A percentile compares a stretch with the other conserved stretches of the same genome.
These are phyloP conservation scores for Laspeyria flexula DNA, from an alignment of 2,888 invertebrate species.

Conservation along the genomic window DNA sequence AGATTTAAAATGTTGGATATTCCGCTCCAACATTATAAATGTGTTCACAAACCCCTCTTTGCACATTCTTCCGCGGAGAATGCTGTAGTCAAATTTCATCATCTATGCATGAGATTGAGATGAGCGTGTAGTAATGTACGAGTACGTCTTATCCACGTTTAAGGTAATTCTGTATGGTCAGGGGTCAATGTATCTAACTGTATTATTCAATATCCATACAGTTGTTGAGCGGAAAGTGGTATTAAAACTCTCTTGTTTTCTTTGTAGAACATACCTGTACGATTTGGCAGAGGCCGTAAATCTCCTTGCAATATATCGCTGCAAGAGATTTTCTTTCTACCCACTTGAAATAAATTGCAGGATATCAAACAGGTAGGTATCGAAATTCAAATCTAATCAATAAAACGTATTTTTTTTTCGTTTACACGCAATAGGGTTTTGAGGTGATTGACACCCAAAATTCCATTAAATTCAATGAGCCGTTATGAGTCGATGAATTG, in stretches of 20 bases:
- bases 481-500: no score
- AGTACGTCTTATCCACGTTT: constrained; percentile 1
- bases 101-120: constrained; percentile 9
- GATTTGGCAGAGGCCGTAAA: no score
- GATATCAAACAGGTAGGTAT: no score
- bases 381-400: no score
- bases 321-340: no score
- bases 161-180: constrained; percentile 2
- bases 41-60: constrained; percentile 5
- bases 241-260: neutral
- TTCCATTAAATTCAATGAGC: no score
- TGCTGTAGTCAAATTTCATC: constrained; percentile 9
- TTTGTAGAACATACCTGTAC: no score
- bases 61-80: constrained; percentile 6
- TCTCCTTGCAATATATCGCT: no score
- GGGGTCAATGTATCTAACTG: constrained; percentile 6
- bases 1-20: constrained; percentile 18
- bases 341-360: no score
- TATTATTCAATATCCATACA: constrained; percentile 1
- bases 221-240: neutral
- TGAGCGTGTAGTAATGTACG: neutral
- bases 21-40: constrained; percentile 8
- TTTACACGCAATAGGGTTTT: no score
- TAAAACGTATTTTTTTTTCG: no score
- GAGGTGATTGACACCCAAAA: no score